Percentiles rank a stretch among this genome's conserved stretches.
These are phyloP conservation scores for Phytoseiulus persimilis DNA, from an alignment of 2,888 invertebrate genomes.

Conservation along the genomic window DNA sequence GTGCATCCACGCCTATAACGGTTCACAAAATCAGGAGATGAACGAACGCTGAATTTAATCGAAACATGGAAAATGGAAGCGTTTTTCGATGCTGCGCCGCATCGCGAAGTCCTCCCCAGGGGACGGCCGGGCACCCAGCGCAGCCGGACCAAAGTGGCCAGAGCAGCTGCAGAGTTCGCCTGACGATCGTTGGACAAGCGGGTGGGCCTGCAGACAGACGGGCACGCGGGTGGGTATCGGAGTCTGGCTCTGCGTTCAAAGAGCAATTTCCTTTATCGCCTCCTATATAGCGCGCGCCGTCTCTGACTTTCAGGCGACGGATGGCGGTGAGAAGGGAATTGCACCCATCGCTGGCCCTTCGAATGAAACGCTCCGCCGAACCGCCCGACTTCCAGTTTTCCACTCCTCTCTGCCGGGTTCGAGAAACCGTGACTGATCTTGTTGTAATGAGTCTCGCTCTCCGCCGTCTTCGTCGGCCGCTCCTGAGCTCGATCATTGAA, in stretches of 20 bases:
- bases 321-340: not conserved
- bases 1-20: too few relatives aligned
- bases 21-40: too few relatives aligned
- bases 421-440: not conserved
- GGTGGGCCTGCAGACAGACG: not conserved
- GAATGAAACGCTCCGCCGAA: not conserved
- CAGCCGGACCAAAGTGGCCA: not conserved
- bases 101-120: too few relatives aligned
- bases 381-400: not conserved
- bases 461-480: not conserved
- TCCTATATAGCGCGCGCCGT: not conserved
- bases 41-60: too few relatives aligned
- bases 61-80: too few relatives aligned
- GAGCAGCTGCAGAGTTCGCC: not conserved
- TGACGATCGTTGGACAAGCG: not conserved
- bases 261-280: conserved; percentile 5
- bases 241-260: not conserved
- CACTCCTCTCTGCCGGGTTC: not conserved
- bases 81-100: too few relatives aligned
- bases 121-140: too few relatives aligned
- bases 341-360: not conserved
- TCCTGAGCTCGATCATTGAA: too few relatives aligned
- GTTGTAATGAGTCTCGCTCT: not conserved
- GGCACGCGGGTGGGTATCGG: not conserved
- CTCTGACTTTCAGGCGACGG: not conserved